Evolutionary conservation across 37 sponge, comb jelly and placozoan genomes (phyloP).

Genomic region (Ianthella basta): DNA sequence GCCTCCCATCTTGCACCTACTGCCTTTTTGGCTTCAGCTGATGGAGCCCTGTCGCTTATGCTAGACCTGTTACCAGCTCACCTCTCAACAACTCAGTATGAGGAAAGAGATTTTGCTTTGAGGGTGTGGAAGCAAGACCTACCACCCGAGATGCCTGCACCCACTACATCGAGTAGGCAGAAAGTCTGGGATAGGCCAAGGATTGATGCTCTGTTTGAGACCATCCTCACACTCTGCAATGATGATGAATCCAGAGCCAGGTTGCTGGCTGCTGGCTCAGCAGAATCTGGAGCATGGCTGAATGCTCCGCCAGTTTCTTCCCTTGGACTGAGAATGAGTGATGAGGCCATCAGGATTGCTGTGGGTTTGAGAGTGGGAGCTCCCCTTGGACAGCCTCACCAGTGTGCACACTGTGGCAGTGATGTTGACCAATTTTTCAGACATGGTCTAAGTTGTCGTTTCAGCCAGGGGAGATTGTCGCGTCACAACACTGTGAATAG

Average conservation of each 20-base stretch:
- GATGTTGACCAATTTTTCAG: constrained; percentile 30
- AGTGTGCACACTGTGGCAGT: constrained; percentile 41
- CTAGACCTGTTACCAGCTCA: constrained; percentile 18
- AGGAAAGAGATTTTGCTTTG: background rate
- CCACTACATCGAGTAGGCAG: constrained; percentile 17
- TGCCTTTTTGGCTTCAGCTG: constrained; percentile 58
- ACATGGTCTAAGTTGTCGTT: constrained; percentile 36
- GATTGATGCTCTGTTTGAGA: constrained; percentile 3
- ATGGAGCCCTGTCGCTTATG: constrained; percentile 33
- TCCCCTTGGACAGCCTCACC: constrained; percentile 46
- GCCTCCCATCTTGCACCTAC: constrained; percentile 51
- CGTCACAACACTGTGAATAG: constrained; percentile 41
- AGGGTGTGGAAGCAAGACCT: constrained; percentile 30
- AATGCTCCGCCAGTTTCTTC: constrained; percentile 43
- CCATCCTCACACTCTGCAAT: background rate
- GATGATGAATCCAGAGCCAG: constrained; percentile 18
- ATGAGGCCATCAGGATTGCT: constrained; percentile 42
- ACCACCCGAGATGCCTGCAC: background rate
- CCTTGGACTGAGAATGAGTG: constrained; percentile 22
- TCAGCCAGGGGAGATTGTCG: constrained; percentile 25
- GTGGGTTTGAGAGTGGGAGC: constrained; percentile 45
- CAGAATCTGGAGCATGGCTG: constrained; percentile 42
- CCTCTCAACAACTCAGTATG: background rate
- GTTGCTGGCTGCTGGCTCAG: constrained; percentile 23
- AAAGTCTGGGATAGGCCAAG: constrained; percentile 34